phyloP scores from a whole-genome alignment of 2,113 vertebrate species.

The Platichthys flesus region DNA sequence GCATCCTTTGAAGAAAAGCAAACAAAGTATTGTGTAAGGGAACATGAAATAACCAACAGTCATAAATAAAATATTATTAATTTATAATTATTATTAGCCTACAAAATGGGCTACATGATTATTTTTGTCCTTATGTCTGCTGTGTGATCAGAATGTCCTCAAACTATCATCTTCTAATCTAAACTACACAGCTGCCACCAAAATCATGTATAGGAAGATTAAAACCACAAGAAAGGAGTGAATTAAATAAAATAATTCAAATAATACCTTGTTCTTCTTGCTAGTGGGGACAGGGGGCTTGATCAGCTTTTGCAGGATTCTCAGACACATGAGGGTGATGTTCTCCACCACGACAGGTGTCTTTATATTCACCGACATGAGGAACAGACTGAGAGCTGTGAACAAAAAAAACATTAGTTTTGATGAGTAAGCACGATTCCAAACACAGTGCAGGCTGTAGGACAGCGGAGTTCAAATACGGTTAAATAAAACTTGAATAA shows the following conservation, averaged over 20 bases:
- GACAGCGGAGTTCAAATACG: not conserved
- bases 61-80: not conserved
- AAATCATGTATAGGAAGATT: not conserved
- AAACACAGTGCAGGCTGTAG: too few relatives aligned
- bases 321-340: conserved; percentile 98
- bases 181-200: not conserved
- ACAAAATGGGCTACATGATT: not conserved
- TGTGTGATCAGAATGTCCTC: not conserved
- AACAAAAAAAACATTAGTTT: conserved; percentile 6
- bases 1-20: conserved; percentile 84
- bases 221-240: not conserved
- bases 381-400: conserved; percentile 94
- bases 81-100: not conserved
- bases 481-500: too few relatives aligned
- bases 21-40: not conserved
- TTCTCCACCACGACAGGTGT: conserved; percentile 99
- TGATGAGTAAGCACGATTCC: not conserved
- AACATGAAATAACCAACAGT: not conserved
- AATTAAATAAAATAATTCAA: too few relatives aligned
- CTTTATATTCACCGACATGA: conserved; percentile 99
- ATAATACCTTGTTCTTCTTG: conserved; percentile 97
- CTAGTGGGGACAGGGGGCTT: conserved; percentile 97
- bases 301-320: conserved; percentile 97
- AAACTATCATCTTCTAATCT: not conserved
- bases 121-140: not conserved